Base-by-base conservation (phyloP, 2,797 vertebrate species). In the Trachops cirrhosus region DNA sequence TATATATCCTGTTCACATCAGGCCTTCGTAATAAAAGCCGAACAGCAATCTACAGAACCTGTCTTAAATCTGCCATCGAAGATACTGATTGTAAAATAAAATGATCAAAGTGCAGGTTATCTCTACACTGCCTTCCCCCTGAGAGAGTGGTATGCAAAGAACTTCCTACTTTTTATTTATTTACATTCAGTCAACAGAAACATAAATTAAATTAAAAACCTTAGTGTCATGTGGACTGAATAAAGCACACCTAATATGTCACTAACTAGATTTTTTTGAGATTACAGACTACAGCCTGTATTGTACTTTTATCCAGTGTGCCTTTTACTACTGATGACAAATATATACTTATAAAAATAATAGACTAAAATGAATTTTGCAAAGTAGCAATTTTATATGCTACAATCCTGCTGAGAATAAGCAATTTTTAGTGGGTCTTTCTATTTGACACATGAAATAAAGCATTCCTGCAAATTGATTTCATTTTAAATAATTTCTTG, bases 51-150 rank as follows among this genome's bases (percentile, higher is more conserved):
- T 89, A 71, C 95, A 96, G 94, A 96, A 97, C 97, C 96, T 91
- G 97, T 75, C 96, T 96, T 97, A 97, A 98, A 97, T 98, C 97
- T 97, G 97, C 96, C 96, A 97, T 79, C 96, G 88, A 73, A 89
- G 97, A 93, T 88, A 96, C 37, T 85, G 90, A 97, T 95, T 97
- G 85, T 95, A 97, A 93, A 98, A 96, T 97, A 78, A 97, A 96
- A 94, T 93, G 79, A 97, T 94, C 96, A 90, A 94, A 96, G 83
- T 89, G 52, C 67, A 96, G 96, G 57, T 87, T 96, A 95, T 96
- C 93, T 97, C 94, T 93, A 22, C 80, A 41, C 64, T 91, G 96
- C 59, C 83, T 96, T 96, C 74, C 96, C 92, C 92, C 52, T 50
- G 93, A 94, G 96, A 96, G 54, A 93, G 86, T 52, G 48, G 59